Conservation (phyloP, 1,140 invertebrate species). For the Cyphomyrmex costatus region DNA sequence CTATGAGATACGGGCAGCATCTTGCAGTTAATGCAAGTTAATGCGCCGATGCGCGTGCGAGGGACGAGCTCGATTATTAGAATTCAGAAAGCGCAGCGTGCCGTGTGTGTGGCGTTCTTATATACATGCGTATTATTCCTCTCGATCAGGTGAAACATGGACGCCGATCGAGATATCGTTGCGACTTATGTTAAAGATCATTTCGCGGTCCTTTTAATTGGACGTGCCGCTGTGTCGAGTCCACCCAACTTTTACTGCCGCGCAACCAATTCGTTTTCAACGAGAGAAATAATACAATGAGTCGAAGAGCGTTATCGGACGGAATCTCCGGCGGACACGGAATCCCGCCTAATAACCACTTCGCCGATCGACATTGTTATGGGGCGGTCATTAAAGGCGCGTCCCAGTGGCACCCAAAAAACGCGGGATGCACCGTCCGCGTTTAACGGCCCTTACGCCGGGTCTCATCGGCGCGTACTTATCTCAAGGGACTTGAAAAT, state of each 20-base stretch:
- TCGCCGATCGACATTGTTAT: conserved; percentile 76
- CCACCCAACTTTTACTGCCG: conserved; percentile 41
- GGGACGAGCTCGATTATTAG: conserved; percentile 47
- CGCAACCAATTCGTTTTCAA: conserved; percentile 8
- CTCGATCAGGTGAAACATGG: conserved; percentile 7
- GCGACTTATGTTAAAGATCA: conserved; percentile 22
- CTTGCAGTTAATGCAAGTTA: conserved; percentile 36
- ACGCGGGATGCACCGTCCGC: conserved; percentile 55
- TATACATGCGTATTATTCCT: conserved; percentile 11
- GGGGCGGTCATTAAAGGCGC: conserved; percentile 70
- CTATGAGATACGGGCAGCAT: conserved; percentile 16
- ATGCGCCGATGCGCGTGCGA: conserved; percentile 42
- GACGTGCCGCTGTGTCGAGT: conserved; percentile 1
- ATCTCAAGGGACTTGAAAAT: conserved; percentile 85
- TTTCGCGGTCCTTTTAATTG: conserved; percentile 57
- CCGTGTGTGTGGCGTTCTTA: neutral
- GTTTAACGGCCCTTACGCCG: conserved; percentile 72
- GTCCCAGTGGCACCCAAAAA: conserved; percentile 64
- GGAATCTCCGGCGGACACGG: conserved; percentile 63
- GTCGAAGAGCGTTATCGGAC: conserved; percentile 65
- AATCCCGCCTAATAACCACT: conserved; percentile 74
- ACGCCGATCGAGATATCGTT: conserved; percentile 36
- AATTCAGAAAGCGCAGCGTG: conserved; percentile 42
- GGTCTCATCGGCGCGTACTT: conserved; percentile 77
- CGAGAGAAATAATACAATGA: conserved; percentile 70